These are phyloP conservation scores for Rhingia campestris DNA, from an alignment of 2,888 invertebrate species.

Conservation along the genomic window DNA sequence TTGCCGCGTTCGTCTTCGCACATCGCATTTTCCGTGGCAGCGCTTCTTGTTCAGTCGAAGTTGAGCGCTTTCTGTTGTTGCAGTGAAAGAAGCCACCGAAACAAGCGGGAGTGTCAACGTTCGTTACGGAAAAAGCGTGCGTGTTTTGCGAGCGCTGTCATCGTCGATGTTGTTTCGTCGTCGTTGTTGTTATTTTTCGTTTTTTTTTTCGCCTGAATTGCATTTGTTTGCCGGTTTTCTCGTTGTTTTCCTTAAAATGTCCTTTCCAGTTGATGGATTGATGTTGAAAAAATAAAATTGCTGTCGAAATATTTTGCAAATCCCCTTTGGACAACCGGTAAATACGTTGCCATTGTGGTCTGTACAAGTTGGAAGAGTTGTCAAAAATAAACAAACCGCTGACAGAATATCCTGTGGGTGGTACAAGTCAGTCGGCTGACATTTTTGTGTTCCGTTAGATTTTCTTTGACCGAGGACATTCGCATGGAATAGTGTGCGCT, in stretches of 20 bases:
- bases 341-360: slow-evolving; percentile 7
- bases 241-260: slow-evolving; percentile 33
- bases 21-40: slow-evolving; percentile 73
- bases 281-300: slow-evolving; percentile 7
- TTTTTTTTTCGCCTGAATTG: slow-evolving; percentile 59
- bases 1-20: slow-evolving; percentile 68
- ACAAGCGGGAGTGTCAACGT: slow-evolving; percentile 60
- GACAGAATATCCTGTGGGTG: slow-evolving; percentile 22
- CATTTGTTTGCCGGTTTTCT: slow-evolving; percentile 65
- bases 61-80: slow-evolving; percentile 80
- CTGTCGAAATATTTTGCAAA: not conserved
- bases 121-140: slow-evolving; percentile 64
- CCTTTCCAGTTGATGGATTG: slow-evolving; percentile 41
- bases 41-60: slow-evolving; percentile 78
- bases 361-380: slow-evolving; percentile 1
- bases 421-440: slow-evolving; percentile 5
- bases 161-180: slow-evolving; percentile 39
- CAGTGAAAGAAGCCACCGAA: slow-evolving; percentile 56
- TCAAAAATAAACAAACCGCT: slow-evolving; percentile 27
- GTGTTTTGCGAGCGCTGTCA: slow-evolving; percentile 67
- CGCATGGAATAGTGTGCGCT: slow-evolving; percentile 17
- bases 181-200: not conserved
- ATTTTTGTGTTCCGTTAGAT: slow-evolving; percentile 6
- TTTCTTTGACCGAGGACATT: not conserved
- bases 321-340: slow-evolving; percentile 4